These are phyloP conservation scores for Panagrolaimus sp. DNA, from an alignment of 1,140 invertebrate species.

Conservation along the genomic window DNA sequence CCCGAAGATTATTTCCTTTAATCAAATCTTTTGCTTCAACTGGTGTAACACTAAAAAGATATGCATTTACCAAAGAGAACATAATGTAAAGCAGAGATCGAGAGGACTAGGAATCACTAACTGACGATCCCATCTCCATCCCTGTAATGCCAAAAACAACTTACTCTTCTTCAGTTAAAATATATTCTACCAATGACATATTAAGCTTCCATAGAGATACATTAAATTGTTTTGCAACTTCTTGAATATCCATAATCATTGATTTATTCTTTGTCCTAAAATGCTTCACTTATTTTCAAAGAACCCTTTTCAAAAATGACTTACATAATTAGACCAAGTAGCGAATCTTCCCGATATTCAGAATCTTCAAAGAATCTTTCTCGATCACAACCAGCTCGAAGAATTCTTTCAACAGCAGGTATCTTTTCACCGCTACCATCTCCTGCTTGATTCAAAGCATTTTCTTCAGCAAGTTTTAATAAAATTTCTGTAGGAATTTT, in stretches of 20 bases:
- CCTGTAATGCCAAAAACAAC: background rate
- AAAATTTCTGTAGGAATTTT: background rate
- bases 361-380: constrained; percentile 2
- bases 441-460: background rate
- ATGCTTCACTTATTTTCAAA: background rate
- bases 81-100: no score
- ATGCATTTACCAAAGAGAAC: no score
- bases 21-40: background rate
- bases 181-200: constrained; percentile 5
- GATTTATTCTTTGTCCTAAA: constrained; percentile 4
- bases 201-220: background rate
- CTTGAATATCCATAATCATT: background rate
- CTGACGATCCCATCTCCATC: no score
- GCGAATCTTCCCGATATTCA: constrained; percentile 2
- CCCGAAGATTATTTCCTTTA: background rate
- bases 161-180: constrained; percentile 9
- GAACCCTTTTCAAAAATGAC: background rate
- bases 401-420: background rate
- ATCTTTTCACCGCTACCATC: no score
- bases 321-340: constrained; percentile 10
- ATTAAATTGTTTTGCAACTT: constrained; percentile 8
- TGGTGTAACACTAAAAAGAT: background rate
- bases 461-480: background rate
- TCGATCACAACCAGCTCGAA: constrained; percentile 7
- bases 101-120: no score